Evolutionary conservation across 2,113 vertebrate species (phyloP).

Genomic region (Elaphurus davidianus): DNA sequence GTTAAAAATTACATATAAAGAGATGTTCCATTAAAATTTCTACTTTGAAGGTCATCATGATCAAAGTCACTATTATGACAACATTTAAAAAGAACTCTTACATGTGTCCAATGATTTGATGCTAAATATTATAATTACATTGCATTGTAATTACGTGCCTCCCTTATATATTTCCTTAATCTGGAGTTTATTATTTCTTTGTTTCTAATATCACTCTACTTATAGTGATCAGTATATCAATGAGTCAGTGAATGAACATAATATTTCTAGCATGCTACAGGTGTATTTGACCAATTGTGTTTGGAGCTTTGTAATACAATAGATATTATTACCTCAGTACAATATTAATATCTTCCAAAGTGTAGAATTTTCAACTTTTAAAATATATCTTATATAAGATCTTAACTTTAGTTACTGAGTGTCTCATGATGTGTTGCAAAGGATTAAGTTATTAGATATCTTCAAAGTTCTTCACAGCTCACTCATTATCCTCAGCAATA

Average conservation of each 20-base stretch:
- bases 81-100: neutral
- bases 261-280: neutral
- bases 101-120: neutral
- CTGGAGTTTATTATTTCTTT: neutral
- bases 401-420: neutral
- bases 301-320: neutral
- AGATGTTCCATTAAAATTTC: neutral
- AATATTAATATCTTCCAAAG: neutral
- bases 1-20: neutral
- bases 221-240: neutral
- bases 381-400: neutral
- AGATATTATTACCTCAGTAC: neutral
- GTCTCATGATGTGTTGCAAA: neutral
- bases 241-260: neutral
- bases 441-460: neutral
- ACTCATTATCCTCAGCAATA: neutral
- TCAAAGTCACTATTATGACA: neutral
- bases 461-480: neutral
- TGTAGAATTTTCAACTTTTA: neutral
- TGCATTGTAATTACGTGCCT: neutral
- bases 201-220: neutral
- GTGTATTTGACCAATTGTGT: neutral
- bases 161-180: neutral
- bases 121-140: neutral
- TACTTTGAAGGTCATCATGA: neutral